These are phyloP conservation scores for Chiloscyllium punctatum DNA, from an alignment of 2,797 vertebrate genomes.

Conservation along the genomic window DNA sequence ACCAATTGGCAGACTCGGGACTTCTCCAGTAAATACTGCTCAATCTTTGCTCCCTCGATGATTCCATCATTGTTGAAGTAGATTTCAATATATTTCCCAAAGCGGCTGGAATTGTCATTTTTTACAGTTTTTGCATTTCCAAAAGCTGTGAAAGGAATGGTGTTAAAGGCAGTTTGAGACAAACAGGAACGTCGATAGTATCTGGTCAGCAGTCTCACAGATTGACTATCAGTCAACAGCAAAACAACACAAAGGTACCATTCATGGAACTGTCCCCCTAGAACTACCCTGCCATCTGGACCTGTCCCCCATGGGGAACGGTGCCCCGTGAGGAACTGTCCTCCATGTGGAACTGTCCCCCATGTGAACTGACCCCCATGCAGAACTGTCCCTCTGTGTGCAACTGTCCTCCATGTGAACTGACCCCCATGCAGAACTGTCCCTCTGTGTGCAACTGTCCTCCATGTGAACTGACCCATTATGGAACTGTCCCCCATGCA, in stretches of 20 bases:
- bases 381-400: too few species aligned
- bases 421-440: too few species aligned
- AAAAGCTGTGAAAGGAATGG: slow-evolving; percentile 65
- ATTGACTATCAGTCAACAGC: background rate
- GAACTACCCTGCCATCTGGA: too few species aligned
- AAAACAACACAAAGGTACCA: background rate
- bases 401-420: too few species aligned
- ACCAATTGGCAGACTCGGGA: slow-evolving; percentile 94
- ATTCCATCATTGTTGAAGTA: slow-evolving; percentile 71
- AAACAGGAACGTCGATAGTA: background rate
- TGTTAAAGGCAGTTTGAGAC: too few species aligned
- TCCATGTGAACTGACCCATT: too few species aligned
- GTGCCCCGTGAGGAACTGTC: too few species aligned
- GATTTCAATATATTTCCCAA: slow-evolving; percentile 92
- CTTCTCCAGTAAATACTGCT: slow-evolving; percentile 95
- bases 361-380: too few species aligned
- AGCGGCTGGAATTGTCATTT: slow-evolving; percentile 96
- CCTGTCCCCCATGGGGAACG: too few species aligned
- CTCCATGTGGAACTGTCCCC: too few species aligned
- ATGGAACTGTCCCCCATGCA: too few species aligned
- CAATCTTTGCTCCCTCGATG: slow-evolving; percentile 82
- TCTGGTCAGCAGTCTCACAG: background rate
- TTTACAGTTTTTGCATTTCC: slow-evolving; percentile 92
- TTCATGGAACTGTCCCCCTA: background rate
- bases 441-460: too few species aligned